Evolutionary conservation across 2,797 vertebrate species (phyloP), one percentile per base, ranked within the genome.

Genomic region (Percopsis omiscomaycus): DNA sequence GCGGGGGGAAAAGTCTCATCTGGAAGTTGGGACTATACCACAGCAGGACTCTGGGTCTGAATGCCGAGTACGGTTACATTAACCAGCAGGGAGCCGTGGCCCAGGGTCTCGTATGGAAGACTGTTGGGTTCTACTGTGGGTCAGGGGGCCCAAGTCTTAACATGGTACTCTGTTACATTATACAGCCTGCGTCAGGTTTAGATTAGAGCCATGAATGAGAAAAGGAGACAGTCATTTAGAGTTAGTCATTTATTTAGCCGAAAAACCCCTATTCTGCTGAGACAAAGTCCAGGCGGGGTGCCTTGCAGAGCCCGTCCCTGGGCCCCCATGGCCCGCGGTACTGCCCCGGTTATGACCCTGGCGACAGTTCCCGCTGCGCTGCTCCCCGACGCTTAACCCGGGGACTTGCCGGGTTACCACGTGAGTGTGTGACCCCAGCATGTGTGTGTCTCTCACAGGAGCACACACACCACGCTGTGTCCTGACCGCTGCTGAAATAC

Each of bases 171-270:
- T 50, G 74, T 77, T 73, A 82, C 80, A 89, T 90, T 84, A 86
- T 86, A 84, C 79, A 84, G 79, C 81, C 70, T 10, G 51, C 81
- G 84, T 81, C 80, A 84, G 86, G 85, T 91, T 86, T 85, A 84
- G 84, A 89, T 90, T 84, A 84, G 88, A 86, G 82, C 80, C 82
- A 81, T 88, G 90, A 90, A 92, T 90, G 89, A 86, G 84, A 91
- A 92, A 90, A 86, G 84, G 84, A 86, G 87, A 89, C 81, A 85
- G 80, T 89, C 87, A 91, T 90, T 92, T 89, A 86, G 85, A 90
- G 89, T 87, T 91, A 91, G 85, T 91, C 89, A 89, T 93, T 93
- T 89, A 90, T 93, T 89, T 86, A 82, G 78, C 77, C 61, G 66
- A 81, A 74, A 74, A 77, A 76, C 78, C 71, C 84, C 85, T 79